A percentile compares a stretch with the other conserved stretches of the same genome.
These are phyloP conservation scores for Caenorhabditis wallacei DNA, from an alignment of 2,888 invertebrate species.

Conservation along the genomic window DNA sequence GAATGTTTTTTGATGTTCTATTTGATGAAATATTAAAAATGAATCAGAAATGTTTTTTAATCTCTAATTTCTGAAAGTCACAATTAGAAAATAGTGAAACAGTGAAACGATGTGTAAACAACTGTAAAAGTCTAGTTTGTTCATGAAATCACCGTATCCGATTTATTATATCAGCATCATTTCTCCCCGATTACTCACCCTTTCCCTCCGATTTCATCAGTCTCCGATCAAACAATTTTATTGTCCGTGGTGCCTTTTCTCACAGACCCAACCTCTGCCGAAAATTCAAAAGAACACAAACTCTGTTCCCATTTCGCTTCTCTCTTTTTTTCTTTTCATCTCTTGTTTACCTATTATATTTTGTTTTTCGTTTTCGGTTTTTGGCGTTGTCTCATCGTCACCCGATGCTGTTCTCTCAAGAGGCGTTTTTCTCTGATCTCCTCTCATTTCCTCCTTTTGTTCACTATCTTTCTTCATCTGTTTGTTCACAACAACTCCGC, in stretches of 20 bases:
- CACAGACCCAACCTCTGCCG: neutral
- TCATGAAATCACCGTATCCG: neutral
- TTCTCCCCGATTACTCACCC: constrained; percentile 31
- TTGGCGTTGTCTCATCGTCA: constrained; percentile 22
- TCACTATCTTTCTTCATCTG: constrained; percentile 13
- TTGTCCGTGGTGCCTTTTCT: constrained; percentile 22
- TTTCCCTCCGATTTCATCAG: constrained; percentile 33
- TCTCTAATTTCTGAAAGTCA: neutral
- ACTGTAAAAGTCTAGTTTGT: constrained; percentile 3
- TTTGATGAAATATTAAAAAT: no score
- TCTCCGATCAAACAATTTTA: constrained; percentile 34
- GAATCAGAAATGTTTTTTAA: neutral
- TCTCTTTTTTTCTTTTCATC: constrained; percentile 28
- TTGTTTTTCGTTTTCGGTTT: constrained; percentile 31
- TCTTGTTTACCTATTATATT: constrained; percentile 48
- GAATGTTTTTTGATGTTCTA: no score
- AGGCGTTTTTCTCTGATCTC: constrained; percentile 30
- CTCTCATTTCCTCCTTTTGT: constrained; percentile 4
- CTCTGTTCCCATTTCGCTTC: constrained; percentile 28
- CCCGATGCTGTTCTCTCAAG: constrained; percentile 9
- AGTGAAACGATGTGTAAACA: constrained; percentile 2
- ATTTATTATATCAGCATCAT: constrained; percentile 15
- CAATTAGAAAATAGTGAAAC: neutral
- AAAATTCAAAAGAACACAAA: constrained; percentile 49
- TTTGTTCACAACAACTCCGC: constrained; percentile 50